Evolutionary conservation across 2,888 invertebrate species (phyloP), one percentile per base, ranked within the genome.

Genomic region (Odontocolon sp.): DNA sequence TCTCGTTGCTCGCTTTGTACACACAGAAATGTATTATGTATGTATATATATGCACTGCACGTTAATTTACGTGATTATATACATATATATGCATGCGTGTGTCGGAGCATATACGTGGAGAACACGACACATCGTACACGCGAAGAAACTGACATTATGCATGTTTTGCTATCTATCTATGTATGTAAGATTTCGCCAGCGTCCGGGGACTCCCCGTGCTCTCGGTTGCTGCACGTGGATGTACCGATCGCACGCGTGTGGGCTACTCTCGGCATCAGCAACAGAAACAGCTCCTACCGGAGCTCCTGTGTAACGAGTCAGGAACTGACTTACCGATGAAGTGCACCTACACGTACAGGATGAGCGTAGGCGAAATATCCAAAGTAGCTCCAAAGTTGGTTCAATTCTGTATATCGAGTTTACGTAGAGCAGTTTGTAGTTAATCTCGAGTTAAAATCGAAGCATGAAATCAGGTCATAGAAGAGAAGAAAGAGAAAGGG

Each of bases 311-410:
- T 31, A 42, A 40, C 72, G 54, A 9, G 11, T 31, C 59, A 56
- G 21, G 64, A 63, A 71, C 45, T 23, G 6, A 36, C 50, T 57
- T 31, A 28, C 47, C 11, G 50, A 21, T 28, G 40, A 28, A 66
- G 57, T n/a, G 23, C 14, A 28, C 63, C 63, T 42, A 57, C 64
- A 45, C 50, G 71, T 33, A 40, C 16, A 57, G 57, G 47, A 69
- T 36, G 31, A 74, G 47, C 74, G 74, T 69, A 50, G 74, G 74
- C 38, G 69, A n/a, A n/a, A n/a, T n/a, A n/a, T n/a, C n/a, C n/a
- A n/a, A n/a, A n/a, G n/a, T n/a, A n/a, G n/a, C n/a, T n/a, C n/a
- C n/a, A n/a, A n/a, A n/a, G n/a, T n/a, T n/a, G n/a, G n/a, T n/a
- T n/a, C n/a, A n/a, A n/a, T n/a, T n/a, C n/a, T n/a, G n/a, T n/a